Conservation (phyloP, 2,797 vertebrate genomes). For the Novumbra hubbsi region DNA sequence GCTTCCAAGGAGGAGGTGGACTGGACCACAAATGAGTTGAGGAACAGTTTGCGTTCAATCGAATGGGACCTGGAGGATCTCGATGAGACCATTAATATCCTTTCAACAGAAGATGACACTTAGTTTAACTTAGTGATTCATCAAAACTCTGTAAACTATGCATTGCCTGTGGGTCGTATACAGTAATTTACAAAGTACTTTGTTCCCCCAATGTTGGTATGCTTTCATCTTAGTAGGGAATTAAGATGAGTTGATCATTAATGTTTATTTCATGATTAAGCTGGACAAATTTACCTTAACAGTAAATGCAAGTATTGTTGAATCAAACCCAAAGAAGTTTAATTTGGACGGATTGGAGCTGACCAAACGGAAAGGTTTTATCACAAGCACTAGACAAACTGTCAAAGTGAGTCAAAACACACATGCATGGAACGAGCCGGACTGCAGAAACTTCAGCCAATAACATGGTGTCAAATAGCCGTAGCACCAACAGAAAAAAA, state of each 20-base stretch:
- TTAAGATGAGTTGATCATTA: background rate
- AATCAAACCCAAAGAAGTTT: constrained; percentile 97
- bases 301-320: constrained; percentile 82
- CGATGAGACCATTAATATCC: constrained; percentile 99
- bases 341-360: constrained; percentile 89
- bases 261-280: background rate
- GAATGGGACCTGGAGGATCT: constrained; percentile 98
- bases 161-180: background rate
- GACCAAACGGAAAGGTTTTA: constrained; percentile 92
- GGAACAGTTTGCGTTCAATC: constrained; percentile 95
- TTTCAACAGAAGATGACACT: constrained; percentile 52
- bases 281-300: constrained; percentile 38
- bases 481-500: background rate
- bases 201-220: background rate
- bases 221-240: background rate
- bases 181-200: background rate
- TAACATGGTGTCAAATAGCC: background rate
- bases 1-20: constrained; percentile 93
- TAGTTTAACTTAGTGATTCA: background rate
- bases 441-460: background rate
- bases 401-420: constrained; percentile 81
- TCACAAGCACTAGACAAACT: constrained; percentile 85
- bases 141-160: background rate
- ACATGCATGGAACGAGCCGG: background rate
- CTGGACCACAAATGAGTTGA: constrained; percentile 97